Conservation (phyloP, 2,113 vertebrate genomes). For the Phrynocephalus versicolor region DNA sequence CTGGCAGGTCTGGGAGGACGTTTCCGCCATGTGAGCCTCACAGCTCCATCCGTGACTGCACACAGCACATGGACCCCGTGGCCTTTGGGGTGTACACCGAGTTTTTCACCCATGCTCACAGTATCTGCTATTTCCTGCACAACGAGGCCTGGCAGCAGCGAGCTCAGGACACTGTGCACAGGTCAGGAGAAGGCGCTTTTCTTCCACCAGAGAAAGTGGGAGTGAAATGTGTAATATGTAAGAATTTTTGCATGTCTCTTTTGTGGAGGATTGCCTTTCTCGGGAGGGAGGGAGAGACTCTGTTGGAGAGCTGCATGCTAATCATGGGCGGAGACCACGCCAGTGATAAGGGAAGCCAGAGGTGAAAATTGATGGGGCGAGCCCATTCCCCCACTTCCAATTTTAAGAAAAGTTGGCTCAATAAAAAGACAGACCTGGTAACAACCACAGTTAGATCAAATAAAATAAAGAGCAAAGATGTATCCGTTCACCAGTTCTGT, state of each 20-base stretch:
- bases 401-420: no score
- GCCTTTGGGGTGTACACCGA: conserved; percentile 82
- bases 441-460: no score
- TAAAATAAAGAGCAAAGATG: no score
- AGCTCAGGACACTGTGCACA: conserved; percentile 74
- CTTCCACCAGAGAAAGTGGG: neutral
- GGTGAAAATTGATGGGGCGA: neutral
- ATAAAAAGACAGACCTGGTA: no score
- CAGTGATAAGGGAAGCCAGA: neutral
- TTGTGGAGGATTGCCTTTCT: neutral
- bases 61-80: conserved; percentile 76
- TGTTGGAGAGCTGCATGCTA: neutral
- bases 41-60: conserved; percentile 76
- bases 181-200: conserved; percentile 46
- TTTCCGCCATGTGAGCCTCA: conserved; percentile 76
- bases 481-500: no score
- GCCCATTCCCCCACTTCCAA: neutral
- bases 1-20: conserved; percentile 73
- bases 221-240: neutral
- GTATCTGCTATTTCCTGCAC: conserved; percentile 84
- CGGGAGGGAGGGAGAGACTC: no score
- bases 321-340: neutral
- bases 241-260: neutral
- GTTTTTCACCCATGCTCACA: conserved; percentile 83
- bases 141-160: conserved; percentile 77